Conservation (phyloP, 2,113 vertebrate genomes). For the Lethenteron camtschaticum region DNA sequence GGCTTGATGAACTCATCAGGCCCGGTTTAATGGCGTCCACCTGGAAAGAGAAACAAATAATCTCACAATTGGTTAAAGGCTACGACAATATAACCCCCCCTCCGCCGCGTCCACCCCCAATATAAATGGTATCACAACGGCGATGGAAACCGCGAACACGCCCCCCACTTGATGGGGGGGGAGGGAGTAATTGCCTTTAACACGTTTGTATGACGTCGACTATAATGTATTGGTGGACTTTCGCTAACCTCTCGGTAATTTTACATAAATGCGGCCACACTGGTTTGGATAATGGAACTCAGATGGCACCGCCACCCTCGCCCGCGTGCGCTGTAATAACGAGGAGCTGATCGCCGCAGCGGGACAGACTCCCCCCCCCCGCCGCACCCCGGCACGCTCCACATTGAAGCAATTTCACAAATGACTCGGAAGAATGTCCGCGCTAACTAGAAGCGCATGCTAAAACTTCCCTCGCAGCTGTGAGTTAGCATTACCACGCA, state of each 20-base stretch:
- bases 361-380: background rate
- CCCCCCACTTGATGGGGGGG: too few relatives aligned
- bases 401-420: constrained; percentile 5
- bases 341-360: too few relatives aligned
- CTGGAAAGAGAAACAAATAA: too few relatives aligned
- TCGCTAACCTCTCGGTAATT: constrained; percentile 5
- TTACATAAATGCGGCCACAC: constrained; percentile 5
- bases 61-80: too few relatives aligned
- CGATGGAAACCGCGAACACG: too few relatives aligned
- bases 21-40: too few relatives aligned
- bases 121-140: too few relatives aligned
- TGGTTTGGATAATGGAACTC: constrained; percentile 4
- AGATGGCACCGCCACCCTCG: background rate
- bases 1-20: too few relatives aligned
- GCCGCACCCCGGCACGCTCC: constrained; percentile 3
- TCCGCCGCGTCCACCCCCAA: too few relatives aligned
- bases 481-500: background rate
- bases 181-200: too few relatives aligned
- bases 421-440: constrained; percentile 5
- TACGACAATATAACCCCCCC: too few relatives aligned
- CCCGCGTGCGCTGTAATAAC: background rate
- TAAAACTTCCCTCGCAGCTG: constrained; percentile 6
- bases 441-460: constrained; percentile 4
- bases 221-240: background rate
- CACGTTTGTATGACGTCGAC: too few relatives aligned